phyloP scores from a whole-genome alignment of 2,113 vertebrate genomes.

The human region DNA sequence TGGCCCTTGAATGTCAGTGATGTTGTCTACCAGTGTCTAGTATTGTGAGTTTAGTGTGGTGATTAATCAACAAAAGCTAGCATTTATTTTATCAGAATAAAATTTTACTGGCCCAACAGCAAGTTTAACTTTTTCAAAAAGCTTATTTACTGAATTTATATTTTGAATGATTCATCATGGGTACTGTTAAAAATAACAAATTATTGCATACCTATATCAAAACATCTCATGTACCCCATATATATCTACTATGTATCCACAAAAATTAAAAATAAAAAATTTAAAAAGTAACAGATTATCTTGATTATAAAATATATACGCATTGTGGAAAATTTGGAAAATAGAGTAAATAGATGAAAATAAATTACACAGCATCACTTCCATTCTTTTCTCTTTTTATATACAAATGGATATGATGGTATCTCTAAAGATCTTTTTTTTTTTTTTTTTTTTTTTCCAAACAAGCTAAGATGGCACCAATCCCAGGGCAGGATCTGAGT shows the following conservation, averaged over 20 bases:
- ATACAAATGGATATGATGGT: not conserved
- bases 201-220: not conserved
- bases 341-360: not conserved
- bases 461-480: not conserved
- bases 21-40: not conserved
- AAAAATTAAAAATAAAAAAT: too few relatives aligned
- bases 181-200: not conserved
- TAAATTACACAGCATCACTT: not conserved
- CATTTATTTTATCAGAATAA: conserved; percentile 31
- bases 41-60: not conserved
- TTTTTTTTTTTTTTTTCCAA: not conserved
- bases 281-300: not conserved
- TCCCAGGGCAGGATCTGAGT: not conserved
- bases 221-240: too few relatives aligned
- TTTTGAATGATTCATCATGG: conserved; percentile 1
- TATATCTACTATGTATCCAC: too few relatives aligned
- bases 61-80: not conserved
- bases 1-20: not conserved
- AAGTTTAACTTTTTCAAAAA: not conserved
- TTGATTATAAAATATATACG: not conserved
- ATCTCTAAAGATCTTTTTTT: conserved; percentile 10
- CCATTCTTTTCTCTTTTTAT: conserved; percentile 4
- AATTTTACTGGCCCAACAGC: conserved; percentile 7
- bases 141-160: not conserved
- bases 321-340: not conserved